Conservation (phyloP, 2,113 vertebrate species). For the Telmatochromis sp. region DNA sequence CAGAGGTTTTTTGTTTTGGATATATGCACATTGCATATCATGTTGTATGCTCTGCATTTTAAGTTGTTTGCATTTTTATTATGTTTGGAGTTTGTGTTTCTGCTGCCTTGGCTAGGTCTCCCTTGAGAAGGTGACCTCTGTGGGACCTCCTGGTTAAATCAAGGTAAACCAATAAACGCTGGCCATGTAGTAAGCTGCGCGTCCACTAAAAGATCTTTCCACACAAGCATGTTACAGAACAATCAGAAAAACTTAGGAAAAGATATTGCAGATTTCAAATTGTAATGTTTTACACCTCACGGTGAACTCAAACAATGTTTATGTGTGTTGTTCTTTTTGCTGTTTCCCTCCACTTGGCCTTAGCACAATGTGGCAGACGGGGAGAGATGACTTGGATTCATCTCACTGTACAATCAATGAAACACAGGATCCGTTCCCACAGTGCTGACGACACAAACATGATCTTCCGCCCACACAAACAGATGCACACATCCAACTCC, state of each 20-base stretch:
- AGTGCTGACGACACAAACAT: neutral
- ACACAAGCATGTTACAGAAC: neutral
- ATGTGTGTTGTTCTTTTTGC: neutral
- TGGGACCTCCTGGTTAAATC: neutral
- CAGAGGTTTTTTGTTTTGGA: rapidly evolving
- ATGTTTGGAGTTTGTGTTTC: neutral
- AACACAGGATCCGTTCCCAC: constrained; percentile 25
- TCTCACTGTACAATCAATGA: constrained; percentile 24
- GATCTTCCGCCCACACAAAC: constrained; percentile 2
- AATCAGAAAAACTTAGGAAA: rapidly evolving
- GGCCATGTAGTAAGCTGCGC: no score
- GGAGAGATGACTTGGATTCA: neutral
- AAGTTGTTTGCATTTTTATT: neutral
- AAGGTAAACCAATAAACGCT: neutral
- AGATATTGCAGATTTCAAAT: neutral
- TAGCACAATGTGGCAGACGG: neutral
- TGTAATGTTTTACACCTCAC: rapidly evolving
- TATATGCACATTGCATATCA: rapidly evolving
- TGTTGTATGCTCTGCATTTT: neutral
- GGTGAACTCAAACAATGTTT: neutral
- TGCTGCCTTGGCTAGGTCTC: neutral
- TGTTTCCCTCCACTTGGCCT: neutral
- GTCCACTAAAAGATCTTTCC: neutral
- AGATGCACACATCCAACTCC: neutral
- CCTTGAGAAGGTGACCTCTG: neutral